These are phyloP conservation scores for Gymnosoma rotundatum DNA, from an alignment of 2,888 invertebrate species.

Conservation along the genomic window DNA sequence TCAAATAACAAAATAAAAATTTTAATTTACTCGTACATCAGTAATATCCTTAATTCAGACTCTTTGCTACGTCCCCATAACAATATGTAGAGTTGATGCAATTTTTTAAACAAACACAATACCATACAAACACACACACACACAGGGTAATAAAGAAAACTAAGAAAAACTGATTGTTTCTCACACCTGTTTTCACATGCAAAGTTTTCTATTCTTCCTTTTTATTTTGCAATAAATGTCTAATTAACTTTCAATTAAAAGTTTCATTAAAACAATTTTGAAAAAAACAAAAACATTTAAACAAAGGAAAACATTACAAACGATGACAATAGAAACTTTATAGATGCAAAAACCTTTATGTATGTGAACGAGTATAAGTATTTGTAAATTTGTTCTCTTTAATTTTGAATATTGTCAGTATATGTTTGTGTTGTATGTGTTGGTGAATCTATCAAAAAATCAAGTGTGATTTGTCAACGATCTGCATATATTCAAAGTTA, in stretches of 20 bases:
- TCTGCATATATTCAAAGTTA: conserved; percentile 37
- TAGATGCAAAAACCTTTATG: conserved; percentile 15
- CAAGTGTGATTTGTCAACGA: conserved; percentile 58
- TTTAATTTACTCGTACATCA: conserved; percentile 17
- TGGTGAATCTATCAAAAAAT: conserved; percentile 17
- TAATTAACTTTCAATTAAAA: conserved; percentile 66
- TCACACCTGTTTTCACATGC: conserved; percentile 19
- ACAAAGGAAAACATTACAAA: conserved; percentile 5
- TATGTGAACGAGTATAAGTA: not conserved
- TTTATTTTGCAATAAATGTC: conserved; percentile 55
- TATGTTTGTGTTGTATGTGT: not conserved
- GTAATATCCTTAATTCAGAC: conserved; percentile 42
- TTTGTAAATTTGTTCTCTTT: not conserved
- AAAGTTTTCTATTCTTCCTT: conserved; percentile 40
- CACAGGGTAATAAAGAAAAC: conserved; percentile 39
- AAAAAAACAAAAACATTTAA: conserved; percentile 1
- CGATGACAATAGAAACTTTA: conserved; percentile 34
- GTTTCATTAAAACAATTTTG: conserved; percentile 61
- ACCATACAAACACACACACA: not conserved
- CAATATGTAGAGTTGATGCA: not conserved
- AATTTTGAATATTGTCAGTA: not conserved
- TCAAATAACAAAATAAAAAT: conserved; percentile 25
- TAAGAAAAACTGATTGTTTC: conserved; percentile 35
- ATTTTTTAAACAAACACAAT: not conserved
- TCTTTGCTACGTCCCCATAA: not conserved